Evolutionary conservation across 2,888 invertebrate species (phyloP), one percentile per base, ranked within the genome.

Genomic region (Megalurothrips usitatus): DNA sequence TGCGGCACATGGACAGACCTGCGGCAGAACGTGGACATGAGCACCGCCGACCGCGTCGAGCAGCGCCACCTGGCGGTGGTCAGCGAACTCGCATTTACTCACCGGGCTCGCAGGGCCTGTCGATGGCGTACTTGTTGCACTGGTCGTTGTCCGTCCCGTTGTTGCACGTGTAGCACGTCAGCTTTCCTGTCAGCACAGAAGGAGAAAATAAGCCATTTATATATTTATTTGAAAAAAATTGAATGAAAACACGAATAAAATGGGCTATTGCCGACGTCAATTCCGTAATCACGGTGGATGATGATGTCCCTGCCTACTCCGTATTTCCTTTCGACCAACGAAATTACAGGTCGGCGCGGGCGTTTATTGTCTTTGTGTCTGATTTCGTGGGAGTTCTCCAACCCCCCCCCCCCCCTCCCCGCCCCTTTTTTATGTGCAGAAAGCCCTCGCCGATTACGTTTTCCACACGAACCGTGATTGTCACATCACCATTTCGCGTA

Each of bases 91-190:
- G 6, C 3, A 17, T 52, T 52, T 52, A 58, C 68, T 26, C 26
- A 75, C 68, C 68, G 12, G 68, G 26, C 12, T 75, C 68, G 26
- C 68, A 75, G 23, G 68, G 68, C 68, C 68, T n/a, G 68, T 75
- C 68, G 23, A 75, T 12, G 26, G 68, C 68, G 26, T 75, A 75
- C 26, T 26, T 75, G 68, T 75, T 75, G 68, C 68, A 75, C 68
- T 75, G 68, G 26, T 75, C 68, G 68, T 75, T 75, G 68, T 75
- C 26, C 10, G 68, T 75, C 23, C 23, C 68, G 68, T 75, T 75
- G 23, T 23, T 26, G 68, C 68, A 75, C 23, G 68, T 75, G 68
- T 23, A 75, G 26, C 68, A 75, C 68, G 68, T 75, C 26, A 75
- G 68, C 68, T 75, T 75, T 26, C 68, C 68, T 75, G 68, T 10